Conservation (phyloP, 2,888 invertebrate species). For the Melanostoma mellinum region DNA sequence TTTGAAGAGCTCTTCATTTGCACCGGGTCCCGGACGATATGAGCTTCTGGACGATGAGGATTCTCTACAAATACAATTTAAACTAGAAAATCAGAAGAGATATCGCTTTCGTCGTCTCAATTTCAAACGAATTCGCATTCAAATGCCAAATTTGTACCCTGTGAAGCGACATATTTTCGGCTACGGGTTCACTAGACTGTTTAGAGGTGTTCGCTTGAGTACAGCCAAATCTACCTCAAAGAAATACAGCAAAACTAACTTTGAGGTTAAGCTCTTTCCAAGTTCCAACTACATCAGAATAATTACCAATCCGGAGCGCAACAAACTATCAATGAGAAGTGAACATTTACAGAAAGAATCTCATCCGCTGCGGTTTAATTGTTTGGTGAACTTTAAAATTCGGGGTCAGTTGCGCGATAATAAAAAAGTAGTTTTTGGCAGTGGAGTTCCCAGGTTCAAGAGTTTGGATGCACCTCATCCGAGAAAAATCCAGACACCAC, state of each 20-base stretch:
- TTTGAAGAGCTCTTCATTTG: slow-evolving; percentile 73
- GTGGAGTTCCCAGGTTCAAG: slow-evolving; percentile 78
- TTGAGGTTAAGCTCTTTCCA: slow-evolving; percentile 30
- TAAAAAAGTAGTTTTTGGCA: slow-evolving; percentile 79
- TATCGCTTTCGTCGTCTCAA: slow-evolving; percentile 77
- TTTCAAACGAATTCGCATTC: slow-evolving; percentile 71
- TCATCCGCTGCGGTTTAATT: slow-evolving; percentile 75
- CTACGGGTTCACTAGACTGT: slow-evolving; percentile 75
- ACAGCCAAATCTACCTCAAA: slow-evolving; percentile 2
- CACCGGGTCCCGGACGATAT: slow-evolving; percentile 78
- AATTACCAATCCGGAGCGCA: slow-evolving; percentile 75
- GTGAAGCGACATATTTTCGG: slow-evolving; percentile 78
- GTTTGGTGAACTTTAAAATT: slow-evolving; percentile 75
- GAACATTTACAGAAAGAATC: slow-evolving; percentile 54
- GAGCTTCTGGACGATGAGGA: slow-evolving; percentile 76
- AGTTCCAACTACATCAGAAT: slow-evolving; percentile 76
- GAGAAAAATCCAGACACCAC: slow-evolving; percentile 41
- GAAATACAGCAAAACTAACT: slow-evolving; percentile 12
- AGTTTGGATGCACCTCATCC: slow-evolving; percentile 73
- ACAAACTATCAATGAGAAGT: slow-evolving; percentile 66
- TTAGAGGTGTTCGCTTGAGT: background rate
- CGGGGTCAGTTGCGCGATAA: slow-evolving; percentile 78
- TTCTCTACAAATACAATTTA: background rate
- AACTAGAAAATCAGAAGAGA: slow-evolving; percentile 73
- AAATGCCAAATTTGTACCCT: slow-evolving; percentile 67